Evolutionary conservation across 2,888 invertebrate species (phyloP).

Genomic region (Stomorhina lunata): DNA sequence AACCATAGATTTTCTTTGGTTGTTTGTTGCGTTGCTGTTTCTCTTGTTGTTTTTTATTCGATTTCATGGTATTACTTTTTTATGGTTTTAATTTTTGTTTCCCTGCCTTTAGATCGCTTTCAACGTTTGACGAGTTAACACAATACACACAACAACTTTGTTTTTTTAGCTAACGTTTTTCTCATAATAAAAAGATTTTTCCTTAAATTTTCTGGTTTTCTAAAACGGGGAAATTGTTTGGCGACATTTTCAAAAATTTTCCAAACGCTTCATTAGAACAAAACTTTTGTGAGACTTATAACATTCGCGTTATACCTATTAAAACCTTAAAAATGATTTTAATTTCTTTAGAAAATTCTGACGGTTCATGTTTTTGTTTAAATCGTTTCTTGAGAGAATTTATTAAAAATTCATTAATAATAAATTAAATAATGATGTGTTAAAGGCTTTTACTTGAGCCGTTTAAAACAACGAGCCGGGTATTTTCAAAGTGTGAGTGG

Average conservation of each 20-base stretch:
- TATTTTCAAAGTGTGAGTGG: too few relatives aligned
- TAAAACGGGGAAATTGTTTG: too few relatives aligned
- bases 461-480: too few relatives aligned
- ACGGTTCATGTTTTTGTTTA: background rate
- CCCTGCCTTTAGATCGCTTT: constrained; percentile 61
- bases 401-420: background rate
- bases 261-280: too few relatives aligned
- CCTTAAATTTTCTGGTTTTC: too few relatives aligned
- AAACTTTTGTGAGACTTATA: too few relatives aligned
- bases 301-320: too few relatives aligned
- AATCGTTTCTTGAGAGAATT: background rate
- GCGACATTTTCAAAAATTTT: too few relatives aligned
- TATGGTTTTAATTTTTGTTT: constrained; percentile 57
- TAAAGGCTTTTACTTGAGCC: constrained; percentile 27
- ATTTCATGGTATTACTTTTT: constrained; percentile 30
- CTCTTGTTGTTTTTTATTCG: background rate
- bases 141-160: too few relatives aligned
- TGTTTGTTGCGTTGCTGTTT: constrained; percentile 10
- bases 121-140: constrained; percentile 62
- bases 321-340: constrained; percentile 38
- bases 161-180: too few relatives aligned
- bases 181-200: background rate
- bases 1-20: constrained; percentile 52
- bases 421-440: constrained; percentile 20
- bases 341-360: constrained; percentile 4